Base-by-base conservation (phyloP, 35 echinoderm and acorn worm genomes). In the Apostichopus californicus region DNA sequence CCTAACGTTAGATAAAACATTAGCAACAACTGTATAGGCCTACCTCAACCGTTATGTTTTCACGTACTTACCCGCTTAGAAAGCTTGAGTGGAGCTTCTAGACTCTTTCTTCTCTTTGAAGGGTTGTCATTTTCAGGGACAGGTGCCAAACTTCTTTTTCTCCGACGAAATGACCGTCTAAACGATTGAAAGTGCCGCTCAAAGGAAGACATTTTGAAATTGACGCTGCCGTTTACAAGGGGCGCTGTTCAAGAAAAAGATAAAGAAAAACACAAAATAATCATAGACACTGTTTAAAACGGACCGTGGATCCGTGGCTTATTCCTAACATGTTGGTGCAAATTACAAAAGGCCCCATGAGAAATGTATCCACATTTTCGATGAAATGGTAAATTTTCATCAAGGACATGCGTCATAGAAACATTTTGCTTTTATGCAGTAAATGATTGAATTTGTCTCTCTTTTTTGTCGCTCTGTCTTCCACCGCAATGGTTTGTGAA, bases 161-260 rank as follows among this genome's bases (percentile, higher is more conserved):
- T 89, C 17, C 86, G 86, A 72, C 86, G 86, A 4, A 89, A 89
- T 26, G 86, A 89, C 23, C 86, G 20, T 13, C 86, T 55, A 46
- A 89, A 89, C 26, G 86, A 89, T 89, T 89, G 86, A 89, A 89
- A 89, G 13, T 89, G 86, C 86, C 86, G 86, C 86, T 89, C 61
- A 12, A 85, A 85, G 14, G 81, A 85, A 85, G 81, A 85, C 81
- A 85, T 85, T 85, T 85, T 85, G 55, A 85, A 85, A 58, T n/a
- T 75, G 12, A n/a, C 14, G 17, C 2, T 7, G 6, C 17, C 17
- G 13, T 14, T 75, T 7, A 75, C 6, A 18, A 22, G 71, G 71
- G 71, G 71, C 71, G 71, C 71, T 75, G 6, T 75, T 75, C 4
- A 75, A 75, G 71, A 75, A 75, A 75, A 75, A n/a, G 34, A 46